A percentile compares a stretch with the other conserved stretches of the same genome.
phyloP scores from a whole-genome alignment of 1,140 invertebrate species.

The Matsumurasca onukii region DNA sequence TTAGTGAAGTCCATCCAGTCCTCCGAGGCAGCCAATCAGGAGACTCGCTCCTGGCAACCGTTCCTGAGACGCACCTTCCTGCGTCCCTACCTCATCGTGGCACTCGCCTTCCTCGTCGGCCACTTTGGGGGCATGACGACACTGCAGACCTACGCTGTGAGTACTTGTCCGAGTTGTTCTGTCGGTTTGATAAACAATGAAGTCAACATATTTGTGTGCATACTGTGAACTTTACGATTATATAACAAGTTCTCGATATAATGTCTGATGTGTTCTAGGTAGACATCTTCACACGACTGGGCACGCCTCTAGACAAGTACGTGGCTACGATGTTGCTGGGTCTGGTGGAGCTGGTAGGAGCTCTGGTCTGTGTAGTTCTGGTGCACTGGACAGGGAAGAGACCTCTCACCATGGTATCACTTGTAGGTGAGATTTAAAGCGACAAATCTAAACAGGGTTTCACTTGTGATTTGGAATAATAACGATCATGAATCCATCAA shows the following conservation, averaged over 20 bases:
- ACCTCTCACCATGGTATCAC: conserved; percentile 63
- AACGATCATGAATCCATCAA: no score
- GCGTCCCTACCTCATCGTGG: conserved; percentile 62
- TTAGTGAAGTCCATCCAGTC: conserved; percentile 47
- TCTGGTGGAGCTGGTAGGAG: conserved; percentile 63
- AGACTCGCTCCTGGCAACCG: conserved; percentile 43
- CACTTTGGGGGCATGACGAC: conserved; percentile 71
- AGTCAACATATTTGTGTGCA: background rate
- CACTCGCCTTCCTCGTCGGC: conserved; percentile 63
- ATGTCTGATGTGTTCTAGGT: conserved; percentile 37
- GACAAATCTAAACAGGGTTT: no score
- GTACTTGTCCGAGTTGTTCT: conserved; percentile 19
- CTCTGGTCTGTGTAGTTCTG: conserved; percentile 59
- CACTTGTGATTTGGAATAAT: no score
- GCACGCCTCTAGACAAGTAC: conserved; percentile 70
- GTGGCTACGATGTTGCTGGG: conserved; percentile 69
- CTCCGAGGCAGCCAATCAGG: conserved; percentile 12
- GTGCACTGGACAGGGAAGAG: conserved; percentile 72
- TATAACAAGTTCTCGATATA: background rate
- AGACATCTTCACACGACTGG: conserved; percentile 63
- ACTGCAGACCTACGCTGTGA: conserved; percentile 69
- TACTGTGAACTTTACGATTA: no score
- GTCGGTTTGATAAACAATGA: background rate
- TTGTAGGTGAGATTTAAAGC: no score
- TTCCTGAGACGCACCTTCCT: conserved; percentile 59